Conservation (phyloP, 2,797 vertebrate species). For the Rhabdomys pumilio region DNA sequence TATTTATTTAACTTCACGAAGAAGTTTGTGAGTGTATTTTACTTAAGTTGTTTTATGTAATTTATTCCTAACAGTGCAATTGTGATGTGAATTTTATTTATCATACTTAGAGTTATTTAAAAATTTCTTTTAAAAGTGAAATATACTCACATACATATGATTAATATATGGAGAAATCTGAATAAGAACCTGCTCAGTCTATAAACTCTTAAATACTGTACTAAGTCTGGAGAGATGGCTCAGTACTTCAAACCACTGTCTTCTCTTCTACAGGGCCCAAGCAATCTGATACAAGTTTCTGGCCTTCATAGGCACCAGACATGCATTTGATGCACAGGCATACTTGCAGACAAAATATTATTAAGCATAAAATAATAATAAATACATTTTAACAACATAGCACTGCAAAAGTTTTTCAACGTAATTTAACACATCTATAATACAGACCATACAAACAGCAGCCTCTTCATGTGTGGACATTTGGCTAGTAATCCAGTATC, state of each 20-base stretch:
- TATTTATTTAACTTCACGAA: neutral
- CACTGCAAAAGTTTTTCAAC: neutral
- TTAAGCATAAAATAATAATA: neutral
- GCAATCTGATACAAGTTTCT: neutral
- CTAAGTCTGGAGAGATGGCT: neutral
- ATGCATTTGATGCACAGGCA: neutral
- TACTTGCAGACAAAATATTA: neutral
- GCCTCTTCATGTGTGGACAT: neutral
- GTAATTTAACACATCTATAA: neutral
- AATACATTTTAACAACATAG: neutral
- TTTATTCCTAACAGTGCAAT: neutral
- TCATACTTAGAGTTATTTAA: conserved; percentile 2
- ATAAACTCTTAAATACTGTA: neutral
- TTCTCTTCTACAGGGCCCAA: neutral
- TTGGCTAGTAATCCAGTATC: neutral
- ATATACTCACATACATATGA: neutral
- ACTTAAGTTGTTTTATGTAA: neutral
- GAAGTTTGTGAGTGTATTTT: neutral
- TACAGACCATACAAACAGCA: neutral
- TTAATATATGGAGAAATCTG: neutral
- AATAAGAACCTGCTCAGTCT: conserved; percentile 1
- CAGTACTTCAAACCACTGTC: neutral
- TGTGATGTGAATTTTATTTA: conserved; percentile 34
- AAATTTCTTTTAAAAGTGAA: conserved; percentile 16
- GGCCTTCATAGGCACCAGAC: neutral